These are phyloP conservation scores for Achroia grisella DNA, from an alignment of 1,140 invertebrate species.

Conservation along the genomic window DNA sequence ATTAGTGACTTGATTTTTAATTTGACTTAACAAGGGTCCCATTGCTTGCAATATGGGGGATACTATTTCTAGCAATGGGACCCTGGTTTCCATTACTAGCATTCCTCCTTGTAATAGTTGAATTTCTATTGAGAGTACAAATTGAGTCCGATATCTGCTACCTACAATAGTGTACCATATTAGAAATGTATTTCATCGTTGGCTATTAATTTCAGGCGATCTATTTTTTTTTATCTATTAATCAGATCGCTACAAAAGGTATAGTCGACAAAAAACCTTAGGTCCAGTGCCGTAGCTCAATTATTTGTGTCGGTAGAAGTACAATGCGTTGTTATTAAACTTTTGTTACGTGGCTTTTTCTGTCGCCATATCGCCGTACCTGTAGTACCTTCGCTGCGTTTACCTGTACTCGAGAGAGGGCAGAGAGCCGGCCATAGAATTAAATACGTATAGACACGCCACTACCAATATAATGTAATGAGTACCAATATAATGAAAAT, in stretches of 20 bases:
- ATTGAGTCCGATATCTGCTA: too few relatives aligned
- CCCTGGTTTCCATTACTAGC: too few relatives aligned
- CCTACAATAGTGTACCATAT: constrained; percentile 1
- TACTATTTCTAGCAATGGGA: too few relatives aligned
- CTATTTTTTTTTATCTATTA: constrained; percentile 13
- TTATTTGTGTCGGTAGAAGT: constrained; percentile 40
- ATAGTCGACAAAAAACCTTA: constrained; percentile 19
- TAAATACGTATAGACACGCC: constrained; percentile 17
- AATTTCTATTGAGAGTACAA: too few relatives aligned
- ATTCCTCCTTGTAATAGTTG: too few relatives aligned
- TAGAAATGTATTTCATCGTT: constrained; percentile 2
- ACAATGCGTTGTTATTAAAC: constrained; percentile 58
- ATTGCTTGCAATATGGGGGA: too few relatives aligned
- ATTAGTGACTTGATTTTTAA: too few relatives aligned
- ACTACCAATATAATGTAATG: too few relatives aligned
- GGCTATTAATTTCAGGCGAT: not conserved
- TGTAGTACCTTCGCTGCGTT: constrained; percentile 49
- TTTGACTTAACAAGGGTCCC: too few relatives aligned
- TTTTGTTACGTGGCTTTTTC: constrained; percentile 55
- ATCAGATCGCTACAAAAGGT: constrained; percentile 19
- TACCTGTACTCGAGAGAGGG: constrained; percentile 57
- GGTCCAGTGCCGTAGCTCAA: constrained; percentile 19
- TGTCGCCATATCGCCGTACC: constrained; percentile 42
- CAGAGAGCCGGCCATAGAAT: constrained; percentile 35
- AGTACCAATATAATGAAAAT: too few relatives aligned